These are phyloP conservation scores for Anolis apletophallus DNA, from an alignment of 2,797 vertebrate genomes.

Conservation along the genomic window DNA sequence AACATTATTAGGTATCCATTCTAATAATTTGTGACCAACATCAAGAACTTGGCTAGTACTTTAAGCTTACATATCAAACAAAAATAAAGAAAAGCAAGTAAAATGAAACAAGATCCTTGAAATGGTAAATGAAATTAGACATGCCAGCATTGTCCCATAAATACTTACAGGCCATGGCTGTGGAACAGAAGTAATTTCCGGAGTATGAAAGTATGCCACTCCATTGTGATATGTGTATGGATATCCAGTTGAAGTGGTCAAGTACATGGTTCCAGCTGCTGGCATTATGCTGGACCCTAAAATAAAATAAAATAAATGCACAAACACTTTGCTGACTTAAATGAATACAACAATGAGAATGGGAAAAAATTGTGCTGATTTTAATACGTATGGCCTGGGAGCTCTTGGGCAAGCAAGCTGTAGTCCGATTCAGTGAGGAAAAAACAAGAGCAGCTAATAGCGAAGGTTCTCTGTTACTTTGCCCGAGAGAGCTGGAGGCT, in stretches of 20 bases:
- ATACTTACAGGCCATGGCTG: constrained; percentile 84
- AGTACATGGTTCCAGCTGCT: constrained; percentile 78
- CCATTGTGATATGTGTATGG: constrained; percentile 88
- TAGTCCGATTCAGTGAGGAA: no score
- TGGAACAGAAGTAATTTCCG: constrained; percentile 73
- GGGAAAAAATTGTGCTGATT: no score
- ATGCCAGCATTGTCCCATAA: background rate
- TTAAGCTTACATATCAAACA: background rate
- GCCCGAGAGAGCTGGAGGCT: no score
- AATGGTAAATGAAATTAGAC: background rate
- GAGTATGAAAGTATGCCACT: constrained; percentile 86
- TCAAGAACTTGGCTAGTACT: background rate
- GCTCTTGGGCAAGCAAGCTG: background rate
- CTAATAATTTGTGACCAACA: background rate
- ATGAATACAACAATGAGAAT: background rate
- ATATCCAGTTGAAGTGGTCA: constrained; percentile 85
- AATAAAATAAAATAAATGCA: constrained; percentile 39
- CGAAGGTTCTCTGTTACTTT: no score
- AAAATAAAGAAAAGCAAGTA: background rate
- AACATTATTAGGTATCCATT: background rate
- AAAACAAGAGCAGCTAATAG: no score
- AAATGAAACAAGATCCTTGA: background rate
- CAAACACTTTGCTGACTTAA: background rate
- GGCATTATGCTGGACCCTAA: constrained; percentile 75
- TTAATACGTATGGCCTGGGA: no score